A percentile compares a stretch with the other conserved stretches of the same genome.
These are phyloP conservation scores for Rotaria sp. DNA, from an alignment of 2,888 invertebrate species.

Conservation along the genomic window DNA sequence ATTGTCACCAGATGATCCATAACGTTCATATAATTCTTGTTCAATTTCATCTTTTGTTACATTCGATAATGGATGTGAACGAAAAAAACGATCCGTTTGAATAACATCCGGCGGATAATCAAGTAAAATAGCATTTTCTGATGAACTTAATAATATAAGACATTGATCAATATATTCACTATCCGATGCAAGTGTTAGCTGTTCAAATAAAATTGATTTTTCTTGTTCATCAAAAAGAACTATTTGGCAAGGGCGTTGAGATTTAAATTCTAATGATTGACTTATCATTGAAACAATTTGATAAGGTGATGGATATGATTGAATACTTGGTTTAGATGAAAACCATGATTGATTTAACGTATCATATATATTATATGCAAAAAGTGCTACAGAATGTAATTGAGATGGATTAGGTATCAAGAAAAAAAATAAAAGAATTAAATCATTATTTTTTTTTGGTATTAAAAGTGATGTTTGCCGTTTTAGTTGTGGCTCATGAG, in stretches of 20 bases:
- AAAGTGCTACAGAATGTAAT: not conserved
- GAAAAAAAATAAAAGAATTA: not conserved
- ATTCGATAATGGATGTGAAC: not conserved
- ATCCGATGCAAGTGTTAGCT: not conserved
- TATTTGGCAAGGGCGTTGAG: not conserved
- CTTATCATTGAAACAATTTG: not conserved
- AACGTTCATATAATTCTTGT: not conserved
- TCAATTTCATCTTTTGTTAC: not conserved
- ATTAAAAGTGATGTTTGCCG: not conserved
- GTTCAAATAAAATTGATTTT: not conserved
- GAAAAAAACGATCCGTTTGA: not conserved
- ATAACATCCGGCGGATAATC: not conserved
- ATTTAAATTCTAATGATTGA: not conserved
- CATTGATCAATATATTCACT: not conserved
- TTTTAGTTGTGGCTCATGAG: not conserved
- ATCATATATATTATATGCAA: not conserved
- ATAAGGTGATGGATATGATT: not conserved
- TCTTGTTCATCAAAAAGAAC: conserved; percentile 1
- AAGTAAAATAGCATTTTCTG: conserved; percentile 5
- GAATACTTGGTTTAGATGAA: not conserved
- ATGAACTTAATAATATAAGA: not conserved
- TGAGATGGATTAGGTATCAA: not conserved
- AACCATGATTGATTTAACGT: not conserved
- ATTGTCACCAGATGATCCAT: not conserved
- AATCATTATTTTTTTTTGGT: not conserved